Evolutionary conservation across 2,797 vertebrate species (phyloP), one percentile per base, ranked within the genome.

Genomic region (Semotilus atromaculatus): DNA sequence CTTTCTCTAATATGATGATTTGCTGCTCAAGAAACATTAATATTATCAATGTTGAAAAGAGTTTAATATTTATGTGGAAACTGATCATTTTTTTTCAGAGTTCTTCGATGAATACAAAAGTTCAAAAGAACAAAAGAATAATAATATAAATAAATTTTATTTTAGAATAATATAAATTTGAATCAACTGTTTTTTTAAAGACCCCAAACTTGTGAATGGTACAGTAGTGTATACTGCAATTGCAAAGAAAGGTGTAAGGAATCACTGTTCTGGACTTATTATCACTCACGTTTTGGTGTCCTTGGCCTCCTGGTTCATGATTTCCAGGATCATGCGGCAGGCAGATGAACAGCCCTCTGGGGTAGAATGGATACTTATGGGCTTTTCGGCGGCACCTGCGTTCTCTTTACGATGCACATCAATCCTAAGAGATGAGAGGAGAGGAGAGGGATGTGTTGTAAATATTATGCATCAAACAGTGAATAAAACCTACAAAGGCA

Each of bases 261-360:
- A 18, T 5, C 9, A n/a, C 11, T 4, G 3, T 3, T 26, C 51
- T 60, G 62, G 21, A 34, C 18, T 31, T 31, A 21, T 75, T 3
- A 23, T 5, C 29, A 89, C 96, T 91, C 93, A 99, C 97, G 97
- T 97, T 93, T 99, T 98, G 89, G 97, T 98, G 94, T 98, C 97
- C 93, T 98, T 98, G 4, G 97, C 97, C 90, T 99, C 97, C 92
- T 99, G 97, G 45, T 97, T 96, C 97, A 99, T 99, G 91, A 99
- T 98, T 89, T 99, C 97, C 91, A 99, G 89, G 91, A 99, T 98
- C 97, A 99, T 98, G 82, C 96, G 95, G 89, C 97, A 98, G 38
- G 97, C 97, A 0, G 97, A 92, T 0, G 97, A 98, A 91, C 97
- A 98, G 91, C 97, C 97, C 90, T 98, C 97, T 0, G 97, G 96